Evolutionary conservation across 2,888 invertebrate species (phyloP).

Genomic region (Spisula subtruncata): DNA sequence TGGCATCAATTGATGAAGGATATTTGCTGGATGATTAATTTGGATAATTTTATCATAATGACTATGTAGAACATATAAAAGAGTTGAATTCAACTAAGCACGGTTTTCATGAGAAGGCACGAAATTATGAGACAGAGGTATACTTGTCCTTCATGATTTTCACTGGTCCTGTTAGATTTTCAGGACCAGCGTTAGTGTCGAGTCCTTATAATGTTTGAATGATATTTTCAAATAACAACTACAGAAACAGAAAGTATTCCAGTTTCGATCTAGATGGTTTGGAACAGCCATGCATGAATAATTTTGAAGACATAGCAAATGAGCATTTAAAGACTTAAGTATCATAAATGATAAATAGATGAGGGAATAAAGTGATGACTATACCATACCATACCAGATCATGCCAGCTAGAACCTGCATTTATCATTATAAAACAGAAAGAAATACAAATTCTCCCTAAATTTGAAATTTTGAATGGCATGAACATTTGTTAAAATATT

Average conservation of each 20-base stretch:
- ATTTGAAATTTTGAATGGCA: background rate
- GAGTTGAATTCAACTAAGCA: too few relatives aligned
- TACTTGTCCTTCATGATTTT: too few relatives aligned
- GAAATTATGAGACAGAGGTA: too few relatives aligned
- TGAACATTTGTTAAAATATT: background rate
- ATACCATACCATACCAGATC: background rate
- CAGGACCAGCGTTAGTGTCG: too few relatives aligned
- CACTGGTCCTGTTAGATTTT: too few relatives aligned
- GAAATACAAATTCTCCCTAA: background rate
- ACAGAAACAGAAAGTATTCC: background rate
- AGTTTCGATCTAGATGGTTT: background rate
- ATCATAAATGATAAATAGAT: background rate
- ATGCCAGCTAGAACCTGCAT: background rate
- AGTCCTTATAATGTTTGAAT: too few relatives aligned
- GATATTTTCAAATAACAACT: background rate
- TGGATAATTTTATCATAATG: too few relatives aligned
- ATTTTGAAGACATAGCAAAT: background rate
- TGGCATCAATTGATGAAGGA: too few relatives aligned
- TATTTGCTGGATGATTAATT: too few relatives aligned
- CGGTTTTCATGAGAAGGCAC: too few relatives aligned
- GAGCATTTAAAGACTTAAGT: constrained; percentile 18
- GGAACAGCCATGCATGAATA: background rate
- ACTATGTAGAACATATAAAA: too few relatives aligned
- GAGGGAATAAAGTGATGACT: background rate
- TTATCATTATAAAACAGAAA: background rate